Percentiles rank a stretch among this genome's conserved stretches.
Conservation (phyloP, 2,888 invertebrate genomes). For the Luperina testacea region DNA sequence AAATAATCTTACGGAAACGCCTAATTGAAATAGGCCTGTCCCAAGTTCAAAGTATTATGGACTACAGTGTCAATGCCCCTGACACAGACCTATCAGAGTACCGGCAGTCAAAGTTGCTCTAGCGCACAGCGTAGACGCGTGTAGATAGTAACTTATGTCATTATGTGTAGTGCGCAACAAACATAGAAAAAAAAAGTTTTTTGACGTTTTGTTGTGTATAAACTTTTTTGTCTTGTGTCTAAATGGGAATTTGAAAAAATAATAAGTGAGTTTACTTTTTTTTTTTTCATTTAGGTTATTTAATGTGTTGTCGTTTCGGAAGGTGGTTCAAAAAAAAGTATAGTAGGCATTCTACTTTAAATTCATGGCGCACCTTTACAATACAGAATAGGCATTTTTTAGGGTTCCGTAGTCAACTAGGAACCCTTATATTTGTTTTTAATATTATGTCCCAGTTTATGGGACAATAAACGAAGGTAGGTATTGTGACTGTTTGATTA, state of each 20-base stretch:
- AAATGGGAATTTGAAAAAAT: background rate
- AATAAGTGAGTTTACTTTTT: constrained; percentile 4
- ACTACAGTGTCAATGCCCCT: background rate
- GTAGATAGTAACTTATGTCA: too few species aligned
- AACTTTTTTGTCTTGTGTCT: constrained; percentile 11
- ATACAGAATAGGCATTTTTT: background rate
- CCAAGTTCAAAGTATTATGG: background rate
- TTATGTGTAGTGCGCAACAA: background rate
- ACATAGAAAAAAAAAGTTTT: background rate
- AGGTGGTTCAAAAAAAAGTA: background rate
- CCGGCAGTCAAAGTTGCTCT: constrained; percentile 10
- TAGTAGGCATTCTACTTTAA: background rate
- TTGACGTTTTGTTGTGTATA: constrained; percentile 9
- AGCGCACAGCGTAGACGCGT: background rate
- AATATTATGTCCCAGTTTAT: background rate
- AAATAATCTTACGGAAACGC: background rate
- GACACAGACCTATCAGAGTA: too few species aligned
- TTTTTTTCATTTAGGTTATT: background rate
- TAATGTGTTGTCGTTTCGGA: too few species aligned
- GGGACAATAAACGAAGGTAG: background rate
- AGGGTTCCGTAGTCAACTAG: too few species aligned
- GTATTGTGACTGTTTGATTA: background rate
- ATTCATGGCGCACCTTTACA: too few species aligned
- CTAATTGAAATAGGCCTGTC: background rate
- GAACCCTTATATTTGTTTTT: too few species aligned